Evolutionary conservation across 2,113 vertebrate genomes (phyloP), one percentile per base, ranked within the genome.

Genomic region (Todiramphus saurophagus): DNA sequence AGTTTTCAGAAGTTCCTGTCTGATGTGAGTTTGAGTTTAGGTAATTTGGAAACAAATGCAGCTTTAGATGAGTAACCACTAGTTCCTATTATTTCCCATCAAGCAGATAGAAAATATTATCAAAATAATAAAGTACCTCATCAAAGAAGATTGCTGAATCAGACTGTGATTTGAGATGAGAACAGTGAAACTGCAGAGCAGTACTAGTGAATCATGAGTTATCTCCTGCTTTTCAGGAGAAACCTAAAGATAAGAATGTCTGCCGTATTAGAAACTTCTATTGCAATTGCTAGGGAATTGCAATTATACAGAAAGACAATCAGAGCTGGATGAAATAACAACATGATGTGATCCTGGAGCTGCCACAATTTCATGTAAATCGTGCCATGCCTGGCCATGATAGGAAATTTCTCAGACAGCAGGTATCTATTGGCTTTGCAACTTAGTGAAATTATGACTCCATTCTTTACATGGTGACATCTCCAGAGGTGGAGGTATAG

Each of bases 401-500:
- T 39, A 63, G 35, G 30, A 82, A 89, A 75, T 67, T 27, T 79
- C 44, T 94, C 66, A 81, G 53, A 53, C 1, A 5, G 16, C 41
- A 46, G 17, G 12, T 46, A 13, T 56, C 39, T 82, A 24, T 56
- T 0, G 0, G 11, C 44, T 72, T 72, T 82, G 72, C 0, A 0
- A 23, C 81, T 83, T 90, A 72, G 48, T 91, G n/a, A 60, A 60
- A 17, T 24, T 64, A 10, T 79, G 43, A 44, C 27, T 76, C 18
- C 76, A 1, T 48, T 77, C 30, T 74, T 90, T 64, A 55, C 35
- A 48, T 1, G 1, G 1, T 50, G 33, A 41, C 41, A n/a, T 37
- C 9, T 93, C 46, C 31, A 64, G 82, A 83, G 50, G 27, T 76
- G 39, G 27, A 76, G 9, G 4, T 48, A 17, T 16, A 87, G 33